phyloP scores from a whole-genome alignment of 2,888 invertebrate genomes.

The Odontomyia ornata region DNA sequence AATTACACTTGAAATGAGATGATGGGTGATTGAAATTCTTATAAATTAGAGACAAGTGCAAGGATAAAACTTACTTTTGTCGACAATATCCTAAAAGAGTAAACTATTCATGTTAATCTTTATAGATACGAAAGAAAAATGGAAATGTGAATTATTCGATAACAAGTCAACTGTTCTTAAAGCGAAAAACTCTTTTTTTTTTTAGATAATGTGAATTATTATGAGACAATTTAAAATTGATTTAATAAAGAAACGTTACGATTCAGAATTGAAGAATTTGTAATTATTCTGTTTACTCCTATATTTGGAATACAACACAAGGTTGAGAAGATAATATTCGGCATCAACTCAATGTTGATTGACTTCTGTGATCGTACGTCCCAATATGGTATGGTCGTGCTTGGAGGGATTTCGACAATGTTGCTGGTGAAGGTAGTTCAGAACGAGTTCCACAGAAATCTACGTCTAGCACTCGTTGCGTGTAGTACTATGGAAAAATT shows the following conservation, averaged over 20 bases:
- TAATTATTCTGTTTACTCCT: too few species aligned
- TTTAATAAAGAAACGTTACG: slow-evolving; percentile 36
- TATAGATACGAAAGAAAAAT: not conserved
- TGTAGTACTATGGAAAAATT: too few species aligned
- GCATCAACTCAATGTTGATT: too few species aligned
- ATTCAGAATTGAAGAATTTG: not conserved
- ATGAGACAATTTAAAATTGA: slow-evolving; percentile 25
- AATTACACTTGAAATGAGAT: not conserved
- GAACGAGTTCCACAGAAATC: too few species aligned
- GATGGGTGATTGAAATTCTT: not conserved
- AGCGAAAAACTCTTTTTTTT: not conserved
- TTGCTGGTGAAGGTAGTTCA: too few species aligned
- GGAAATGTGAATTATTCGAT: not conserved
- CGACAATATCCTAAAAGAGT: slow-evolving; percentile 30
- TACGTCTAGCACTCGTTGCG: too few species aligned
- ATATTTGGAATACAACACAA: too few species aligned
- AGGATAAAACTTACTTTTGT: slow-evolving; percentile 14
- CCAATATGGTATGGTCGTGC: too few species aligned
- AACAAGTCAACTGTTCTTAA: not conserved
- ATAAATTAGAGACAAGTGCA: slow-evolving; percentile 1
- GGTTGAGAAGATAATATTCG: too few species aligned
- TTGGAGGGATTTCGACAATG: too few species aligned
- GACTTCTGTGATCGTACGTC: too few species aligned
- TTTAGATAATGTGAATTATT: slow-evolving; percentile 16
- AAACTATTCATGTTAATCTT: slow-evolving; percentile 25